Percentiles rank a stretch among this genome's conserved stretches.
Evolutionary conservation across 2,888 invertebrate species (phyloP).

Genomic region (Xiphydria camelus): DNA sequence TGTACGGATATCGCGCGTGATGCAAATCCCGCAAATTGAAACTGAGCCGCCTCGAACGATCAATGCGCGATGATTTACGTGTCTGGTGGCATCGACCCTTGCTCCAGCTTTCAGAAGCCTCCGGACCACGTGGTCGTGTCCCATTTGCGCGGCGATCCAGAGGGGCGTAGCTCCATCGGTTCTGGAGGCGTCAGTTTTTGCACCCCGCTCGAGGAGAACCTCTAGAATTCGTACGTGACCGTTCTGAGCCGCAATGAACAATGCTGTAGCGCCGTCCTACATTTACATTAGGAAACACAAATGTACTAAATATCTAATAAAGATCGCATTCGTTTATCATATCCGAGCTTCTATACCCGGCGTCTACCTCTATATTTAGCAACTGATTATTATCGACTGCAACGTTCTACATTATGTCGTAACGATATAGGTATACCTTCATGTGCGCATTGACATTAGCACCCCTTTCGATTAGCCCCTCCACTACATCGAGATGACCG

Average conservation of each 20-base stretch:
- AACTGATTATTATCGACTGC: too few species aligned
- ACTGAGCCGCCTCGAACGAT: too few species aligned
- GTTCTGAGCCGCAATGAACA: slow-evolving; percentile 93
- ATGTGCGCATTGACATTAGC: slow-evolving; percentile 80
- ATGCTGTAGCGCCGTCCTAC: slow-evolving; percentile 88
- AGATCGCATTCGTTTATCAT: background rate
- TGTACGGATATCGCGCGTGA: background rate
- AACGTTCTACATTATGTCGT: too few species aligned
- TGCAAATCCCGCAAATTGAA: background rate
- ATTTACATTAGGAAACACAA: slow-evolving; percentile 17
- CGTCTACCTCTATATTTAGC: too few species aligned
- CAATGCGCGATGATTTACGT: slow-evolving; percentile 71
- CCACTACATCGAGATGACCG: slow-evolving; percentile 85
- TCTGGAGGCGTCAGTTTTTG: slow-evolving; percentile 73
- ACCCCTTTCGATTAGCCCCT: slow-evolving; percentile 80
- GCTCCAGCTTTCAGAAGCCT: slow-evolving; percentile 79
- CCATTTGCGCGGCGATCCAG: slow-evolving; percentile 96
- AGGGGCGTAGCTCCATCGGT: slow-evolving; percentile 86
- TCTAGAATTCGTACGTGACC: slow-evolving; percentile 82
- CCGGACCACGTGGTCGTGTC: slow-evolving; percentile 80
- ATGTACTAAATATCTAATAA: background rate
- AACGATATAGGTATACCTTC: too few species aligned
- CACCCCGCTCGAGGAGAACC: slow-evolving; percentile 73
- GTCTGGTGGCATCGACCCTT: slow-evolving; percentile 76
- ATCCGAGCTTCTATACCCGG: too few species aligned